Evolutionary conservation across 92 coral and sea anemone genomes (phyloP).

Genomic region (Scolanthus callimorphus): DNA sequence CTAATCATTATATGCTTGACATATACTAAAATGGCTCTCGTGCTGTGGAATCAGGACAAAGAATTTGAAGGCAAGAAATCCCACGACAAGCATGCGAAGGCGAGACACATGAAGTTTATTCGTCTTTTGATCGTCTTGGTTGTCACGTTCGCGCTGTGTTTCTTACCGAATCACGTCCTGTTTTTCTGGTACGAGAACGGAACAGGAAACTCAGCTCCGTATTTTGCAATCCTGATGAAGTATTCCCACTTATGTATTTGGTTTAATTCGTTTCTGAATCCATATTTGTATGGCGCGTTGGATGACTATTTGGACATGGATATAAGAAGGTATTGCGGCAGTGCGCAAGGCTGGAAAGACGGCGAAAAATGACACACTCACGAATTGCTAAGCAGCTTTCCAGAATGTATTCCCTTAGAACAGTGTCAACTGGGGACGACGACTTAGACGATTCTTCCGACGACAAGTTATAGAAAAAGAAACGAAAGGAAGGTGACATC

Average conservation of each 20-base stretch:
- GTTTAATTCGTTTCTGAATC: conserved; percentile 92
- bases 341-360: conserved; percentile 81
- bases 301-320: conserved; percentile 78
- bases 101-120: conserved; percentile 83
- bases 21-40: conserved; percentile 72
- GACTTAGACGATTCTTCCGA: neutral
- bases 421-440: conserved; percentile 14
- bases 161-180: conserved; percentile 89
- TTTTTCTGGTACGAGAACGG: conserved; percentile 97
- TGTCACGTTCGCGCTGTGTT: conserved; percentile 86
- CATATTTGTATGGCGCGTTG: conserved; percentile 91
- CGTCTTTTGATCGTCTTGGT: conserved; percentile 77
- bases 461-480: neutral
- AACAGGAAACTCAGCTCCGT: conserved; percentile 59
- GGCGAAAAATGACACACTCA: conserved; percentile 65
- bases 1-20: conserved; percentile 68
- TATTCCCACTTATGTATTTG: conserved; percentile 90
- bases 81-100: conserved; percentile 46
- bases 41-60: conserved; percentile 62
- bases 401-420: conserved; percentile 47
- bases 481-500: neutral
- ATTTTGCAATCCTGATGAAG: conserved; percentile 85
- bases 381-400: conserved; percentile 57
- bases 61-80: conserved; percentile 65
- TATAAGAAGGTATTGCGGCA: conserved; percentile 64